These are phyloP conservation scores for Formica aserva DNA, from an alignment of 2,888 invertebrate genomes.

Conservation along the genomic window DNA sequence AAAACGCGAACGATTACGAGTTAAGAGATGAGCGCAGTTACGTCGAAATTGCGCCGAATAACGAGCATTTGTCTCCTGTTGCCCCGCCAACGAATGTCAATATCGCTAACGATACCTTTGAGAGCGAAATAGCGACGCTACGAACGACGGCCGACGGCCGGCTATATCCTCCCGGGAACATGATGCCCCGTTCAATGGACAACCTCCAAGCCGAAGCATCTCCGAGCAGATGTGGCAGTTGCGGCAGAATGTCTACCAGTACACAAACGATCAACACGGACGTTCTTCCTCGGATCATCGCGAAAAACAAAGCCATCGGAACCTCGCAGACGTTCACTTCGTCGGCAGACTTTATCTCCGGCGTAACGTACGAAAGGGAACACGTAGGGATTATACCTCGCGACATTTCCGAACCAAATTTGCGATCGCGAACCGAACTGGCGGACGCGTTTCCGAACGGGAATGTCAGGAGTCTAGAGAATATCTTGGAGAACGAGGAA, in stretches of 20 bases:
- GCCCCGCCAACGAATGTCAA: not conserved
- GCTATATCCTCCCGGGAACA: not conserved
- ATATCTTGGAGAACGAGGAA: conserved; percentile 82
- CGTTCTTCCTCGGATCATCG: not conserved
- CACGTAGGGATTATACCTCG: conserved; percentile 59
- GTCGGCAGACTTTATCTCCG: not conserved
- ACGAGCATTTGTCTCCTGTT: not conserved
- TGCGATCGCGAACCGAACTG: conserved; percentile 73
- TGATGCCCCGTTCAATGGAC: not conserved
- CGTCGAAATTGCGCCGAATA: not conserved
- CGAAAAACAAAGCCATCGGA: conserved; percentile 16
- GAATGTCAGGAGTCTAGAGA: conserved; percentile 81
- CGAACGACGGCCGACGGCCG: conserved; percentile 43
- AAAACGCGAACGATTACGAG: not conserved
- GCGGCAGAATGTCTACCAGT: conserved; percentile 58
- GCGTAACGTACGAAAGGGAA: not conserved
- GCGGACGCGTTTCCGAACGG: conserved; percentile 61
- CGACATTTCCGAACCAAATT: conserved; percentile 83
- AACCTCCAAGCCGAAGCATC: conserved; percentile 1
- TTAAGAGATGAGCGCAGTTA: not conserved
- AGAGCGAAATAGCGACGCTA: conserved; percentile 28
- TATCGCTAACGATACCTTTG: not conserved
- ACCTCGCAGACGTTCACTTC: conserved; percentile 4
- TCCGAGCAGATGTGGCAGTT: conserved; percentile 63
- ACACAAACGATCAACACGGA: conserved; percentile 56